Evolutionary conservation across 2,797 vertebrate genomes (phyloP), one percentile per base, ranked within the genome.

Genomic region (Alca torda): DNA sequence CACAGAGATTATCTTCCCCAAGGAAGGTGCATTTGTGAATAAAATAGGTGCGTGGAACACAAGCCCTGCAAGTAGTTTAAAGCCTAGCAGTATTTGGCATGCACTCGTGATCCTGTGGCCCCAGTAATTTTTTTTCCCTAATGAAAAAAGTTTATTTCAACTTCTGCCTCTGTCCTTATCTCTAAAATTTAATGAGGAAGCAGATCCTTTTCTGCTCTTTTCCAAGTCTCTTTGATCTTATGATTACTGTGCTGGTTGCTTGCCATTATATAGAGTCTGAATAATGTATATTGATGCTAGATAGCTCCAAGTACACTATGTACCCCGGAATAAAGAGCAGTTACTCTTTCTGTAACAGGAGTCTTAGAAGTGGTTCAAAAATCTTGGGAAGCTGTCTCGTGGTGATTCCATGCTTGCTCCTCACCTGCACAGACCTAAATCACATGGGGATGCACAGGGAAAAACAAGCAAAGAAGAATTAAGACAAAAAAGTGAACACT

Each of bases 171-270:
- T 51, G 33, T 63, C 59, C 39, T 88, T 69, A 72, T 69, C 76
- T 90, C 74, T 59, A 82, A 76, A 67, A 73, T 83, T 73, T 91
- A 93, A 96, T 45, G 72, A 94, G 56, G 78, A 87, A 93, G 81
- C 20, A 77, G 37, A n/a, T 65, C 53, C 54, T 89, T 90, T 77
- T 86, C 79, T 72, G 41, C 68, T 90, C 25, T 63, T 93, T 95
- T 85, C 68, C 48, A 80, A 70, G 41, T 93, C 89, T 83, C 81
- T 93, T 93, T 92, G 84, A 96, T 94, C 87, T 95, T 78, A 48
- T 0, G 24, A 87, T 87, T 87, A 80, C 0, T 46, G 61, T 81
- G 73, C 87, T 84, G 57, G 82, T 41, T 73, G 50, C 57, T 85
- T 89, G 75, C 79, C 54, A 61, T 78, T 84, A 35, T 75, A 82